phyloP scores from a whole-genome alignment of 1,140 invertebrate genomes.

The Pantala flavescens region DNA sequence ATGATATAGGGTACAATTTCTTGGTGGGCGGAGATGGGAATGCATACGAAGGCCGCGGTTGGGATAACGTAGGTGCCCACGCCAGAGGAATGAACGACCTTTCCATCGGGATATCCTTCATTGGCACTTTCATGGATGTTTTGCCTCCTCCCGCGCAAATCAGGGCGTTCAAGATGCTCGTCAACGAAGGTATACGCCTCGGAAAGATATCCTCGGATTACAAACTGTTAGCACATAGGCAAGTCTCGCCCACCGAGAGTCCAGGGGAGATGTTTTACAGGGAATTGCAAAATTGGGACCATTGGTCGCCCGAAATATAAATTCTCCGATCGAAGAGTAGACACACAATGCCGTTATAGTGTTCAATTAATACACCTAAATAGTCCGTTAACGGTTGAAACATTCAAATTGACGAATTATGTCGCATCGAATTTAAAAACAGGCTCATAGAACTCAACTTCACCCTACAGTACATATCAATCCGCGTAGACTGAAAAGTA shows the following conservation, averaged over 20 bases:
- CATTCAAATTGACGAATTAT: too few species aligned
- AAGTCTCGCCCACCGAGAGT: slow-evolving; percentile 29
- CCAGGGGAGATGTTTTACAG: slow-evolving; percentile 34
- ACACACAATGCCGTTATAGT: too few species aligned
- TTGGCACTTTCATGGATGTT: slow-evolving; percentile 26
- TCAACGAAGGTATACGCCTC: slow-evolving; percentile 22
- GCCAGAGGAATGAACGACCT: slow-evolving; percentile 51
- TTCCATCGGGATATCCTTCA: slow-evolving; percentile 40
- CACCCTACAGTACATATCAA: too few species aligned
- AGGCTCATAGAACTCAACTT: too few species aligned
- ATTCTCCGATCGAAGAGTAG: too few species aligned
- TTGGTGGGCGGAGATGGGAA: slow-evolving; percentile 53
- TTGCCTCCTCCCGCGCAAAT: slow-evolving; percentile 19
- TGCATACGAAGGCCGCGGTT: slow-evolving; percentile 60
- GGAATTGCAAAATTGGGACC: slow-evolving; percentile 42
- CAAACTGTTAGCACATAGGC: slow-evolving; percentile 27
- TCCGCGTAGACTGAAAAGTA: too few species aligned
- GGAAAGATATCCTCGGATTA: slow-evolving; percentile 20
- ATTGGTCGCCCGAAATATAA: not conserved
- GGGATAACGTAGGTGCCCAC: slow-evolving; percentile 54
- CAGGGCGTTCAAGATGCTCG: slow-evolving; percentile 20
- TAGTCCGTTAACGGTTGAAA: too few species aligned
- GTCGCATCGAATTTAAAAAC: too few species aligned
- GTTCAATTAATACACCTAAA: too few species aligned
- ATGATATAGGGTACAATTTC: slow-evolving; percentile 61